Conservation (phyloP, 2,113 vertebrate species). For the Corynorhinus townsendii region DNA sequence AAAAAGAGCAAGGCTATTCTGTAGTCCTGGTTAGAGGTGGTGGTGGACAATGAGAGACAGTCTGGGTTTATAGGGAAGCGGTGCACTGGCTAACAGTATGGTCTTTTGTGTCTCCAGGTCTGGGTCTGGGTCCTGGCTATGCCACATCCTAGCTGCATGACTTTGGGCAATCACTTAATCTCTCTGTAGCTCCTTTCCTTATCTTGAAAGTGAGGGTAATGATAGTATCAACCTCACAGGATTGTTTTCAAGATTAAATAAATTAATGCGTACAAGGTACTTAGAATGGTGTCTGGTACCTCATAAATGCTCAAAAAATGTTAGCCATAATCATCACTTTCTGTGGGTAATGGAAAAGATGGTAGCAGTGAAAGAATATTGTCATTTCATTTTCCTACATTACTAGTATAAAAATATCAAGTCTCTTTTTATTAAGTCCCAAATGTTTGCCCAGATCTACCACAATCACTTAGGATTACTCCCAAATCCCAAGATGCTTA, state of each 20-base stretch:
- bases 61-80: not conserved
- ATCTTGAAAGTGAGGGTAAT: not conserved
- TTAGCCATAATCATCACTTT: not conserved
- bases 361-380: not conserved
- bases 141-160: not conserved
- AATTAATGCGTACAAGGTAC: not conserved
- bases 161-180: not conserved
- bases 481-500: not conserved
- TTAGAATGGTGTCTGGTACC: not conserved
- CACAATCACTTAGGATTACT: not conserved
- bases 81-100: not conserved
- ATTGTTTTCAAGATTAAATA: slow-evolving; percentile 16
- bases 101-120: not conserved
- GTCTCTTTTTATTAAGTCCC: not conserved
- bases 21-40: not conserved
- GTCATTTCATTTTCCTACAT: not conserved
- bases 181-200: not conserved
- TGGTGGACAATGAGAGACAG: not conserved
- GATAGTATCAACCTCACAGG: not conserved
- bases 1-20: not conserved
- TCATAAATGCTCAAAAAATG: not conserved
- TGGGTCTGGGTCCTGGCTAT: not conserved
- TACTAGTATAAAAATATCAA: not conserved
- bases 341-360: not conserved
- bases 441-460: not conserved